Evolutionary conservation across 2,888 invertebrate species (phyloP).

Genomic region (Latrodectus elegans): DNA sequence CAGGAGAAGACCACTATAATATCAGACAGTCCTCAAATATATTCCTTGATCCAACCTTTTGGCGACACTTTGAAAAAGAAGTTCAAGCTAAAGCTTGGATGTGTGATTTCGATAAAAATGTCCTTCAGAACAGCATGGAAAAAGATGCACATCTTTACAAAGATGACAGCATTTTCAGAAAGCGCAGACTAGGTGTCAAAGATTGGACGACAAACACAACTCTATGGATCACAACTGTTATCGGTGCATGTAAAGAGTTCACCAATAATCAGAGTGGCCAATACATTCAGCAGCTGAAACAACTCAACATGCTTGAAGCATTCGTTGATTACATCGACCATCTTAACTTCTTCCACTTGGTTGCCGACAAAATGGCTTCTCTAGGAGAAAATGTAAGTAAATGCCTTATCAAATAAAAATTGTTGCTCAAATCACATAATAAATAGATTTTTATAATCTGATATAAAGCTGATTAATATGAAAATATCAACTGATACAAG

Average conservation of each 20-base stretch:
- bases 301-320: constrained; percentile 42
- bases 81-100: constrained; percentile 15
- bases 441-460: too few species aligned
- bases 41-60: constrained; percentile 42
- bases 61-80: constrained; percentile 35
- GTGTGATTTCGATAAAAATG: constrained; percentile 24
- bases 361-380: constrained; percentile 34
- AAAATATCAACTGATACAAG: too few species aligned
- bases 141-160: constrained; percentile 38
- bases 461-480: too few species aligned
- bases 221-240: constrained; percentile 19
- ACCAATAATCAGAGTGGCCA: constrained; percentile 8
- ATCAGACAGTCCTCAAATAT: neutral
- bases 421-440: too few species aligned
- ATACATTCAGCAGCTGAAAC: constrained; percentile 10
- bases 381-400: constrained; percentile 14
- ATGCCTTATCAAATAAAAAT: neutral
- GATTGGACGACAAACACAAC: constrained; percentile 23
- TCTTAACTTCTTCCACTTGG: constrained; percentile 45
- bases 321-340: constrained; percentile 51
- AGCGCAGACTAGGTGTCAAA: constrained; percentile 2
- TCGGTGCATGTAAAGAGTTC: constrained; percentile 45
- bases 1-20: too few species aligned
- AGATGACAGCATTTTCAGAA: constrained; percentile 20
- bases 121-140: constrained; percentile 9